phyloP scores from a whole-genome alignment of 2,113 vertebrate genomes.

The Notothenia rossii region DNA sequence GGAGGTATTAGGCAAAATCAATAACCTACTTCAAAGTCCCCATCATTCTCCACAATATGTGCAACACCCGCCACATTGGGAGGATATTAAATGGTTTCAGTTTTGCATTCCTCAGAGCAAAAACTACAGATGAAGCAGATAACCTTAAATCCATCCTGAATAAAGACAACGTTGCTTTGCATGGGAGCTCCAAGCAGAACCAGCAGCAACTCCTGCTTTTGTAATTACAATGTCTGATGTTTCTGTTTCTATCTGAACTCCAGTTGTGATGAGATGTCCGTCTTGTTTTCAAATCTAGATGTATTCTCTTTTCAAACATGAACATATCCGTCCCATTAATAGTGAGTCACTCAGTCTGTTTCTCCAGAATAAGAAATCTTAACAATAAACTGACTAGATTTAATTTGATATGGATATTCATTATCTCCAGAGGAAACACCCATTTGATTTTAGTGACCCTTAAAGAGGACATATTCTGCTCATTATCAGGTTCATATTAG shows the following conservation, averaged over 20 bases:
- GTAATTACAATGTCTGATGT: slow-evolving; percentile 12
- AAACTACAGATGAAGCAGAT: slow-evolving; percentile 71
- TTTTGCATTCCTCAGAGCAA: slow-evolving; percentile 62
- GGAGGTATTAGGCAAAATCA: slow-evolving; percentile 70
- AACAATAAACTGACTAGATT: background rate
- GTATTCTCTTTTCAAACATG: background rate
- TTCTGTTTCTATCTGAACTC: slow-evolving; percentile 33
- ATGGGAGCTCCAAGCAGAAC: slow-evolving; percentile 49
- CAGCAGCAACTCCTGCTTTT: background rate
- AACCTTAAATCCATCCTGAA: slow-evolving; percentile 65
- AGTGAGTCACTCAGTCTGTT: background rate
- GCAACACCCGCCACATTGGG: slow-evolving; percentile 40
- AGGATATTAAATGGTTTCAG: slow-evolving; percentile 66
- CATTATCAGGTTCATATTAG: too few relatives aligned
- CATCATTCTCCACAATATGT: slow-evolving; percentile 55
- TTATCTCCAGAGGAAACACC: background rate
- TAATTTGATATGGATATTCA: background rate
- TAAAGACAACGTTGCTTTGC: slow-evolving; percentile 68
- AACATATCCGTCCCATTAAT: background rate
- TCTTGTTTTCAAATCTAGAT: background rate
- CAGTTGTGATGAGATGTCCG: background rate
- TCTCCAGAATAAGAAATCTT: background rate
- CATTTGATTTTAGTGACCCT: background rate
- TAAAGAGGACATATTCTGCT: too few relatives aligned
- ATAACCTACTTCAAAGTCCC: slow-evolving; percentile 68